Evolutionary conservation across 1,140 invertebrate genomes (phyloP).

Genomic region (Lordiphosa clarofinis): DNA sequence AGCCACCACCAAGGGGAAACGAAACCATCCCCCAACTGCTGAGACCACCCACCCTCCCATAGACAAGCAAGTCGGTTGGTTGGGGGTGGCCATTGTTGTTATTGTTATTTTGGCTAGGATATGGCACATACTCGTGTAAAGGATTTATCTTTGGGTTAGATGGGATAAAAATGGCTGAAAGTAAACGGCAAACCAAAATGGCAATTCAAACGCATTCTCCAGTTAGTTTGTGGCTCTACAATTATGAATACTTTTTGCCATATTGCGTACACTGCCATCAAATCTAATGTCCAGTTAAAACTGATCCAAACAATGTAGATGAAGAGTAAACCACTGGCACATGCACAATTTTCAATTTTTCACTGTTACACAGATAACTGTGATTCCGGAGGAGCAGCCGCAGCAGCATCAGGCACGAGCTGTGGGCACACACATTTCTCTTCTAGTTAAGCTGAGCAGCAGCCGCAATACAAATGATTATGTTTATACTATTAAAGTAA

Average conservation of each 20-base stretch:
- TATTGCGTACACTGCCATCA: slow-evolving; percentile 13
- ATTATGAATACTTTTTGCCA: slow-evolving; percentile 5
- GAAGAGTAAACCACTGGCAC: slow-evolving; percentile 12
- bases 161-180: slow-evolving; percentile 50
- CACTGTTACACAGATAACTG: slow-evolving; percentile 74
- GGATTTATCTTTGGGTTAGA: slow-evolving; percentile 49
- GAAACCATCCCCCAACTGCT: slow-evolving; percentile 33
- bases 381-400: slow-evolving; percentile 44
- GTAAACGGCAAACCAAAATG: too few relatives aligned
- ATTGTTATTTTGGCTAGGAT: slow-evolving; percentile 38
- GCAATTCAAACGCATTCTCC: too few relatives aligned
- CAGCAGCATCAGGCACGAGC: slow-evolving; percentile 55
- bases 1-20: slow-evolving; percentile 61
- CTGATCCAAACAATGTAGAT: slow-evolving; percentile 3
- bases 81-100: slow-evolving; percentile 52
- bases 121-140: slow-evolving; percentile 53
- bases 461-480: slow-evolving; percentile 73
- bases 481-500: slow-evolving; percentile 78
- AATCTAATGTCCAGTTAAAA: slow-evolving; percentile 4
- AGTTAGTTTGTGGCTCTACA: background rate
- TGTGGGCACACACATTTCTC: slow-evolving; percentile 1
- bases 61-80: slow-evolving; percentile 1
- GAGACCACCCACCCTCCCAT: slow-evolving; percentile 43
- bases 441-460: slow-evolving; percentile 36
- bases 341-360: slow-evolving; percentile 71